Evolutionary conservation across 2,888 invertebrate genomes (phyloP).

Genomic region (Drosophila nigritarsus): DNA sequence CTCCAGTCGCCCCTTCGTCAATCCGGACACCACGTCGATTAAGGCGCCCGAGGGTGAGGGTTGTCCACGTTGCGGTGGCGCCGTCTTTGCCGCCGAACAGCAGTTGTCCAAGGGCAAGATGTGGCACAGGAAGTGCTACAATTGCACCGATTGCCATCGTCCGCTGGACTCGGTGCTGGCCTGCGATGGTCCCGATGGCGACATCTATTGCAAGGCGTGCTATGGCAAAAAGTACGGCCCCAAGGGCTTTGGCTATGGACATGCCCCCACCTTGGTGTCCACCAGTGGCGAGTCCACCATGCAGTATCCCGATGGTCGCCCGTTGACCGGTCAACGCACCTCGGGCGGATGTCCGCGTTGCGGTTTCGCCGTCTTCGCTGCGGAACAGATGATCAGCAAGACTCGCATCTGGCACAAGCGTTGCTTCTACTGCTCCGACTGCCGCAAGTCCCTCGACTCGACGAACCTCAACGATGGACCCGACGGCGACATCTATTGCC

Average conservation of each 20-base stretch:
- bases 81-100: slow-evolving; percentile 98
- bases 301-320: slow-evolving; percentile 89
- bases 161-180: slow-evolving; percentile 95
- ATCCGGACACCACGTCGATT: slow-evolving; percentile 94
- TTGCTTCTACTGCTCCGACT: slow-evolving; percentile 96
- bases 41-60: slow-evolving; percentile 95
- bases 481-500: slow-evolving; percentile 96
- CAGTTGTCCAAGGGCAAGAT: slow-evolving; percentile 97
- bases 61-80: slow-evolving; percentile 96
- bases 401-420: slow-evolving; percentile 96
- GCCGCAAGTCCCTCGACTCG: slow-evolving; percentile 94
- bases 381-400: slow-evolving; percentile 98
- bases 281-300: slow-evolving; percentile 90
- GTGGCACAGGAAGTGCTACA: slow-evolving; percentile 99
- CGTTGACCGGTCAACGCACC: slow-evolving; percentile 91
- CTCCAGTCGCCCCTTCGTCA: slow-evolving; percentile 91
- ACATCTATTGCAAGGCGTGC: slow-evolving; percentile 96
- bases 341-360: slow-evolving; percentile 94
- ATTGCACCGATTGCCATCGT: slow-evolving; percentile 95
- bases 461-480: slow-evolving; percentile 96
- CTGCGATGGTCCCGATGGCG: slow-evolving; percentile 96
- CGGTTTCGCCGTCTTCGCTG: slow-evolving; percentile 96
- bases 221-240: slow-evolving; percentile 96
- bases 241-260: slow-evolving; percentile 95
- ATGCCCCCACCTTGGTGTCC: slow-evolving; percentile 93